Conservation (phyloP, 2,888 invertebrate genomes). For the Scrobipalpa atriplicella region DNA sequence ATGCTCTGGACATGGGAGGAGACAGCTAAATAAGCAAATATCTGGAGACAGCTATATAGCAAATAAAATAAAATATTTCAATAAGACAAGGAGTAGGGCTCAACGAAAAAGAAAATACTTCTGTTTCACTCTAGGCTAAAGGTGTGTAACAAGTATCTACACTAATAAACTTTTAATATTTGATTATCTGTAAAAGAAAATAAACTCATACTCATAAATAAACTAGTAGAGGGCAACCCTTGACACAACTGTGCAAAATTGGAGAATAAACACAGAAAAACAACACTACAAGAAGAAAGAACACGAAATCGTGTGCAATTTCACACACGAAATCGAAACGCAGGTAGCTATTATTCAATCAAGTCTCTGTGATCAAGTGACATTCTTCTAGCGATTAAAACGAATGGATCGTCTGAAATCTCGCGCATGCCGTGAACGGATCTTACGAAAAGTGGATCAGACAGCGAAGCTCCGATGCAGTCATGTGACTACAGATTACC, state of each 20-base stretch:
- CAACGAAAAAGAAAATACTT: too few relatives aligned
- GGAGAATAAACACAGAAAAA: neutral
- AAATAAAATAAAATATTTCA: too few relatives aligned
- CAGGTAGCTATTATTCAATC: conserved; percentile 1
- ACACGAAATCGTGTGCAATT: conserved; percentile 3
- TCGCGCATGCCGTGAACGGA: conserved; percentile 39
- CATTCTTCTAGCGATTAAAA: conserved; percentile 37
- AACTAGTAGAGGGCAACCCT: too few relatives aligned
- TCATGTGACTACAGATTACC: conserved; percentile 68
- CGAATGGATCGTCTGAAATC: conserved; percentile 43
- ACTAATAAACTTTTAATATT: too few relatives aligned
- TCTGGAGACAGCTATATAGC: too few relatives aligned
- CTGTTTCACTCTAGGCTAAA: too few relatives aligned
- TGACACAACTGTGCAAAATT: neutral
- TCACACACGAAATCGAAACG: neutral
- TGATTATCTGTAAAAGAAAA: too few relatives aligned
- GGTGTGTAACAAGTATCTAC: too few relatives aligned
- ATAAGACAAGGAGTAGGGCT: too few relatives aligned
- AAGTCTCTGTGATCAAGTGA: conserved; percentile 34
- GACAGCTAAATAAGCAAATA: neutral
- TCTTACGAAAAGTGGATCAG: conserved; percentile 60
- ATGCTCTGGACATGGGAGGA: neutral
- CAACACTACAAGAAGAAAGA: neutral
- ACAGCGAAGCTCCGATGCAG: conserved; percentile 52
- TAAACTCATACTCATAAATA: too few relatives aligned